phyloP scores from a whole-genome alignment of 2,888 invertebrate species.

The Dromius quadrimaculatus region DNA sequence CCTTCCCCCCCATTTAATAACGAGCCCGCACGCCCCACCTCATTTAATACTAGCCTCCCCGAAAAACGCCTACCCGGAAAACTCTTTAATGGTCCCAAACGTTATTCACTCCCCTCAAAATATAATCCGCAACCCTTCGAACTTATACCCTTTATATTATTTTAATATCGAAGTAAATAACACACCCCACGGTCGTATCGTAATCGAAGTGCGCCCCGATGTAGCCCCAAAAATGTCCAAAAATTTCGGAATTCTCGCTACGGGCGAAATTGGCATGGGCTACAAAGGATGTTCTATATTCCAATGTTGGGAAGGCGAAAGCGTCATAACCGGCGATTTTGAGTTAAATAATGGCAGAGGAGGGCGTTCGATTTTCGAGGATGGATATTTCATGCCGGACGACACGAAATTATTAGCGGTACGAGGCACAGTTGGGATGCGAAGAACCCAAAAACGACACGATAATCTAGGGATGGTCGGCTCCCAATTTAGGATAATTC shows the following conservation, averaged over 20 bases:
- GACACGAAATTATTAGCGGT: constrained; percentile 82
- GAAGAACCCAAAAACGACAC: constrained; percentile 83
- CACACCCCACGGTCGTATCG: constrained; percentile 76
- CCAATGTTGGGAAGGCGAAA: constrained; percentile 86
- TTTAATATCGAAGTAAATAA: constrained; percentile 83
- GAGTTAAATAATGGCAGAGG: constrained; percentile 85
- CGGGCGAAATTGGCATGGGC: constrained; percentile 80
- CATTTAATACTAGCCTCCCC: constrained; percentile 63
- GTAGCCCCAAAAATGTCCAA: constrained; percentile 86
- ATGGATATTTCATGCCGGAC: constrained; percentile 84
- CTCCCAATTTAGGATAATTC: constrained; percentile 84
- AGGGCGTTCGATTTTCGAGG: constrained; percentile 81
- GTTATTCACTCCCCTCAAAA: constrained; percentile 69
- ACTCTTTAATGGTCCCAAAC: constrained; percentile 64
- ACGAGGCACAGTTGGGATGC: constrained; percentile 85
- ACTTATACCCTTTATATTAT: constrained; percentile 78
- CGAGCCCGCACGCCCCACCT: constrained; percentile 58
- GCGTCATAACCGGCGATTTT: constrained; percentile 85
- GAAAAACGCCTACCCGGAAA: constrained; percentile 64
- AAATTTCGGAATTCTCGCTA: constrained; percentile 79
- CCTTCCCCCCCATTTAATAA: constrained; percentile 61
- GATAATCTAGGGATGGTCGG: constrained; percentile 86
- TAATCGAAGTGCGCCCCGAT: constrained; percentile 82
- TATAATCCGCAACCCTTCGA: constrained; percentile 70
- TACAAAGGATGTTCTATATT: constrained; percentile 85